These are phyloP conservation scores for Pandemis corylana DNA, from an alignment of 2,888 invertebrate species.

Conservation along the genomic window DNA sequence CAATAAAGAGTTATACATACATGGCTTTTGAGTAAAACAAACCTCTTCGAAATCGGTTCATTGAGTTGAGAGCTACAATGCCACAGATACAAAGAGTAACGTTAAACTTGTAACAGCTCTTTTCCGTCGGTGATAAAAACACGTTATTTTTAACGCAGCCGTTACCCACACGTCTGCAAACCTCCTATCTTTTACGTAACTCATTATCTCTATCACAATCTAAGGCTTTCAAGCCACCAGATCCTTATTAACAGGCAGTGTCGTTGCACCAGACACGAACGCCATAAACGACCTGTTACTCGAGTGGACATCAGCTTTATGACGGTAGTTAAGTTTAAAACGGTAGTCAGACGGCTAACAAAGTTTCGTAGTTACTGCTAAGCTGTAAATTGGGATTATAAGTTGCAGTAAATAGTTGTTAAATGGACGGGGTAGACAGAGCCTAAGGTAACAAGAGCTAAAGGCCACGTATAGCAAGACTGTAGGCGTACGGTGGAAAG, in stretches of 20 bases:
- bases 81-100: too few relatives aligned
- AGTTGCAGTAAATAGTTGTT: not conserved
- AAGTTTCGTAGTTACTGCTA: not conserved
- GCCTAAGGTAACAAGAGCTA: too few relatives aligned
- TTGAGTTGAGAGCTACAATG: too few relatives aligned
- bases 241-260: slow-evolving; percentile 2
- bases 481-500: too few relatives aligned
- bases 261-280: not conserved
- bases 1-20: too few relatives aligned
- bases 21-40: too few relatives aligned
- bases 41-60: too few relatives aligned
- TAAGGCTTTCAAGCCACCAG: not conserved
- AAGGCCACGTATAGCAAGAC: too few relatives aligned
- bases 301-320: slow-evolving; percentile 1
- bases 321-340: slow-evolving; percentile 2
- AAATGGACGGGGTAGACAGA: too few relatives aligned
- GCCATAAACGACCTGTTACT: slow-evolving; percentile 14
- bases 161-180: not conserved
- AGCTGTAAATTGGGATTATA: not conserved
- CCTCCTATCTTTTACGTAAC: not conserved
- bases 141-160: too few relatives aligned
- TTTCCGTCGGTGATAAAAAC: too few relatives aligned
- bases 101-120: too few relatives aligned
- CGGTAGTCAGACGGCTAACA: not conserved
- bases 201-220: not conserved